These are phyloP conservation scores for Synergus laeviventris DNA, from an alignment of 2,888 invertebrate species.

Conservation along the genomic window DNA sequence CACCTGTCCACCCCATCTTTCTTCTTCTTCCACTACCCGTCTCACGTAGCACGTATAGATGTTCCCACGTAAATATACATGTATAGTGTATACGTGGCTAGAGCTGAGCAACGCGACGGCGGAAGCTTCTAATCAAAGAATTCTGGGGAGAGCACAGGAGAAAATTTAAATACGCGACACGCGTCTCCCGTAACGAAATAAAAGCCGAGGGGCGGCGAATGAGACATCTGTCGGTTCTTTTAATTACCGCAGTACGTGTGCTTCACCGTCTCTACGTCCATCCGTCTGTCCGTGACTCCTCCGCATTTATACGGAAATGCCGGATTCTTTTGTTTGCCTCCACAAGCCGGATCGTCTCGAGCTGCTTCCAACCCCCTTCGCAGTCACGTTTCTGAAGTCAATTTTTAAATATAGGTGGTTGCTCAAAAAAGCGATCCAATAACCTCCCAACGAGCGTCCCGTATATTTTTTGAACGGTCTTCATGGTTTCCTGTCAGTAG, in stretches of 20 bases:
- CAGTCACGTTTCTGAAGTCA: slow-evolving; percentile 62
- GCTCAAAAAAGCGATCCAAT: too few species aligned
- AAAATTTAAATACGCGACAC: slow-evolving; percentile 74
- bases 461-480: too few species aligned
- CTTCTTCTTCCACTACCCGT: slow-evolving; percentile 19
- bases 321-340: slow-evolving; percentile 68
- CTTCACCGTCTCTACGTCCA: slow-evolving; percentile 50
- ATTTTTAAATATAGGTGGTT: slow-evolving; percentile 40
- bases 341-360: slow-evolving; percentile 53
- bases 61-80: slow-evolving; percentile 28
- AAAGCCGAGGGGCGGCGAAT: slow-evolving; percentile 70
- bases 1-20: slow-evolving; percentile 10
- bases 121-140: slow-evolving; percentile 73
- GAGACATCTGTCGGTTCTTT: slow-evolving; percentile 76
- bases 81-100: slow-evolving; percentile 13
- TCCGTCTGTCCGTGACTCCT: slow-evolving; percentile 55
- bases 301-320: slow-evolving; percentile 52
- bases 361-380: slow-evolving; percentile 48
- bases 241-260: slow-evolving; percentile 74
- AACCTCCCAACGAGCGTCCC: too few species aligned
- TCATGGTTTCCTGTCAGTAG: too few species aligned
- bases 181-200: slow-evolving; percentile 74
- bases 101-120: slow-evolving; percentile 43
- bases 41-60: slow-evolving; percentile 26
- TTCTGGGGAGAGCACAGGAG: slow-evolving; percentile 64